Conservation (phyloP, 2,113 vertebrate species). For the Microtus montanus region DNA sequence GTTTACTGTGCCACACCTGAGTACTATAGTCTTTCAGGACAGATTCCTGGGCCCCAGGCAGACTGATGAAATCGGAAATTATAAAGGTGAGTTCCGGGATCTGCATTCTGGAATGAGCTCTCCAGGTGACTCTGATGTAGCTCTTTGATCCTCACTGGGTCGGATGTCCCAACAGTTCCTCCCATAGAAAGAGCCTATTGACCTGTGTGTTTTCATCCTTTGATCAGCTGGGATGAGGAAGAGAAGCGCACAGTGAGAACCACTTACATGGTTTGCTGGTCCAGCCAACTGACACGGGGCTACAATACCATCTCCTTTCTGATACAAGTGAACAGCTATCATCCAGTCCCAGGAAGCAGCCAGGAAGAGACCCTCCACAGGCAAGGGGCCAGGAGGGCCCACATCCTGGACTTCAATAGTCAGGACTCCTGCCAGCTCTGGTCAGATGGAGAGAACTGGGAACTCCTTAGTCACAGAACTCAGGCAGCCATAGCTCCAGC, state of each 20-base stretch:
- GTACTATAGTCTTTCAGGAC: background rate
- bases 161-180: background rate
- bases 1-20: background rate
- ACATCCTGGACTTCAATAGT: background rate
- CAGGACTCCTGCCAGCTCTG: background rate
- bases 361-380: background rate
- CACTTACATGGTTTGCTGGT: background rate
- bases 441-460: background rate
- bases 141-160: background rate
- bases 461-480: background rate
- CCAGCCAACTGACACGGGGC: background rate
- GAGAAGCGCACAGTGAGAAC: background rate
- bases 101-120: slow-evolving; percentile 17
- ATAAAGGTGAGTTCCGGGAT: background rate
- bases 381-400: background rate
- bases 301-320: background rate
- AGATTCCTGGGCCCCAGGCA: background rate
- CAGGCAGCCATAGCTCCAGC: fast-evolving
- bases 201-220: background rate
- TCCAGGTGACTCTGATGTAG: background rate
- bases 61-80: slow-evolving; percentile 14
- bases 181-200: background rate
- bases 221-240: background rate
- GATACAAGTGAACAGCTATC: background rate
- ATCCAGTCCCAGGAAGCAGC: background rate